phyloP scores from a whole-genome alignment of 2,888 invertebrate genomes.

The Conus canariensis region DNA sequence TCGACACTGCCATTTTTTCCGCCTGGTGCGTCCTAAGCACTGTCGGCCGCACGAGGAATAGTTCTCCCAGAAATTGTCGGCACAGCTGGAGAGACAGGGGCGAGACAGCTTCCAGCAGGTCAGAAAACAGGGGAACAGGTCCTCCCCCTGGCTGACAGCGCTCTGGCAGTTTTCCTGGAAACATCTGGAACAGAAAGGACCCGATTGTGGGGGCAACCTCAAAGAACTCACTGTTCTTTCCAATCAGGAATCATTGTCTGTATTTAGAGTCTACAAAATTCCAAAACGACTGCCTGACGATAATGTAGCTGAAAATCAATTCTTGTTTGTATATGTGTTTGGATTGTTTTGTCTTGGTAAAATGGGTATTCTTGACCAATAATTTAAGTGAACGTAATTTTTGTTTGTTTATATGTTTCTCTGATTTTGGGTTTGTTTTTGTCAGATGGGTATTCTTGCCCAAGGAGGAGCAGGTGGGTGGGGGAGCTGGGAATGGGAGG shows the following conservation, averaged over 20 bases:
- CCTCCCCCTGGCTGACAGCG: not conserved
- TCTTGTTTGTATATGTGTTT: not conserved
- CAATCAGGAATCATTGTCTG: not conserved
- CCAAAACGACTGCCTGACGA: too few relatives aligned
- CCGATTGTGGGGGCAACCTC: not conserved
- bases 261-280: not conserved
- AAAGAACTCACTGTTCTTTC: not conserved
- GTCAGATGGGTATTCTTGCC: too few relatives aligned
- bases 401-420: too few relatives aligned
- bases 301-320: too few relatives aligned
- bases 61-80: conserved; percentile 3
- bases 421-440: too few relatives aligned
- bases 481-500: too few relatives aligned
- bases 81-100: not conserved
- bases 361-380: not conserved
- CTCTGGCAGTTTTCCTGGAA: not conserved
- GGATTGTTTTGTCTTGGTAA: not conserved
- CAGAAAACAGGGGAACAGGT: conserved; percentile 11
- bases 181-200: not conserved
- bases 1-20: not conserved
- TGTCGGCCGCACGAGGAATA: not conserved
- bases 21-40: not conserved
- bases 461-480: too few relatives aligned
- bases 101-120: not conserved
- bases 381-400: too few relatives aligned